Evolutionary conservation across 2,113 vertebrate genomes (phyloP).

Genomic region (Desmodus rotundus): DNA sequence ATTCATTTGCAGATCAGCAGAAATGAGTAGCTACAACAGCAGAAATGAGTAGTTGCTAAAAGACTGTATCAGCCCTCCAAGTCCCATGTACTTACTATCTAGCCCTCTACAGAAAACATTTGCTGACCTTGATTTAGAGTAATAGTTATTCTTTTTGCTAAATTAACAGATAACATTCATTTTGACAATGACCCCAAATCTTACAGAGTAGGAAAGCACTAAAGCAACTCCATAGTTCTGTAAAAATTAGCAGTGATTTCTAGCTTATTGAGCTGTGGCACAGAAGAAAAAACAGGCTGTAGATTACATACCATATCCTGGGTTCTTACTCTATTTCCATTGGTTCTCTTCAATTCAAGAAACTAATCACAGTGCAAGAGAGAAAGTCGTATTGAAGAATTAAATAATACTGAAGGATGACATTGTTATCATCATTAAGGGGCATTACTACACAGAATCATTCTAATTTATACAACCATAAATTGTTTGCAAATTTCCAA

Average conservation of each 20-base stretch:
- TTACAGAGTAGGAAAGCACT: not conserved
- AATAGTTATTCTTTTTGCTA: slow-evolving; percentile 4
- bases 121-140: not conserved
- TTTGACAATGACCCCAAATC: not conserved
- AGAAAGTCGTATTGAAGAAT: not conserved
- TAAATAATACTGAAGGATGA: not conserved
- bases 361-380: not conserved
- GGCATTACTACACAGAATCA: not conserved
- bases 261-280: not conserved
- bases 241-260: slow-evolving; percentile 19
- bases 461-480: not conserved
- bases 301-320: not conserved
- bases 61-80: not conserved
- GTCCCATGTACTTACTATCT: not conserved
- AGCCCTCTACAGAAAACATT: not conserved
- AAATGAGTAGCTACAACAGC: not conserved
- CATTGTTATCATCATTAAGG: not conserved
- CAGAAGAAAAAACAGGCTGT: not conserved
- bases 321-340: not conserved
- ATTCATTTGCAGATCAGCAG: not conserved
- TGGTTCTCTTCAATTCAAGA: not conserved
- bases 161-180: not conserved
- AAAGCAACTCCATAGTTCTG: not conserved
- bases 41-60: not conserved
- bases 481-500: not conserved